Evolutionary conservation across 2,797 vertebrate genomes (phyloP).

Genomic region (Ceryle rudis): DNA sequence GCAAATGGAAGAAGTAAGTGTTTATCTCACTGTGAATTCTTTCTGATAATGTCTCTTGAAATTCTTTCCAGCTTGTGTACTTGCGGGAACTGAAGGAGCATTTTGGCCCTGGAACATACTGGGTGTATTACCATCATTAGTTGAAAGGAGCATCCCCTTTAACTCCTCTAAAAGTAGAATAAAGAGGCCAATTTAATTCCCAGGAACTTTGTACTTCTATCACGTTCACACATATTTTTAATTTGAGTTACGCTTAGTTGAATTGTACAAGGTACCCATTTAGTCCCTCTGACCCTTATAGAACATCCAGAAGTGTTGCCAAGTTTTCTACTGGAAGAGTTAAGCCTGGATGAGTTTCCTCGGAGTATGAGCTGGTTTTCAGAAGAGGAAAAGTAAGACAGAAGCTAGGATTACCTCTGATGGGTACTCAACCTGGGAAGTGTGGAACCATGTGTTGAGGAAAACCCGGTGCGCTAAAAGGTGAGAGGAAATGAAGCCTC

Average conservation of each 20-base stretch:
- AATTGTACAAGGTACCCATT: background rate
- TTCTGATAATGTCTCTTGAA: constrained; percentile 57
- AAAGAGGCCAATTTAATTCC: background rate
- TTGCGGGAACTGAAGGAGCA: constrained; percentile 30
- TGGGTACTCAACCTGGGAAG: background rate
- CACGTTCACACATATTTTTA: background rate
- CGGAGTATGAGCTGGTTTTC: background rate
- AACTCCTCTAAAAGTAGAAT: background rate
- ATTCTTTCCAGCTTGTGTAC: constrained; percentile 59
- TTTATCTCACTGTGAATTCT: constrained; percentile 59
- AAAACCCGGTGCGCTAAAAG: background rate
- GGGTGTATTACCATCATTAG: background rate
- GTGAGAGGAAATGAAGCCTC: background rate
- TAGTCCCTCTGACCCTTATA: background rate
- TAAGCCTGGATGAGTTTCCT: background rate
- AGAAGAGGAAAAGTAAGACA: background rate
- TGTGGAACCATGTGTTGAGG: background rate
- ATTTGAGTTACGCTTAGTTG: background rate
- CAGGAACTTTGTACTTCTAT: background rate
- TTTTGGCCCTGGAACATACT: constrained; percentile 12
- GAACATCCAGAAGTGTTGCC: background rate
- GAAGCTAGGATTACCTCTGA: background rate
- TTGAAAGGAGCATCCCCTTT: background rate
- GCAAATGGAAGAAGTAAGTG: constrained; percentile 67
- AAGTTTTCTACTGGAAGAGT: background rate